These are phyloP conservation scores for Euclidia mi DNA, from an alignment of 2,888 invertebrate species.

Conservation along the genomic window DNA sequence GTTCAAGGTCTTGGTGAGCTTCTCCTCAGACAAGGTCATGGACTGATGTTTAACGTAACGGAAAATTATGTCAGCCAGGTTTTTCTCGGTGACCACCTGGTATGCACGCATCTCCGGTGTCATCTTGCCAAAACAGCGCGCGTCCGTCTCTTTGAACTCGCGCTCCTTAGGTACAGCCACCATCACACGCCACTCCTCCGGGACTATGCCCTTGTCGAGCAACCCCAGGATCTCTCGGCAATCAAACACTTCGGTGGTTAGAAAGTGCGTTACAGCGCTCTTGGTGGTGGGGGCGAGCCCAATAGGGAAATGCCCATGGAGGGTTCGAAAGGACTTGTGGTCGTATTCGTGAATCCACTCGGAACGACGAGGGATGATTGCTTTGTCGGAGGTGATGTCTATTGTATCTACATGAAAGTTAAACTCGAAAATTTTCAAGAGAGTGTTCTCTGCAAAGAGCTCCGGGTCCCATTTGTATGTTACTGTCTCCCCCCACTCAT, in stretches of 20 bases:
- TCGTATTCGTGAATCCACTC: too few relatives aligned
- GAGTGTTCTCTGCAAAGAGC: background rate
- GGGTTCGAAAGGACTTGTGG: background rate
- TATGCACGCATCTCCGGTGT: conserved; percentile 2
- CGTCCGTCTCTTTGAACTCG: background rate
- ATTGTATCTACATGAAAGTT: too few relatives aligned
- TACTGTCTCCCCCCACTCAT: conserved; percentile 2
- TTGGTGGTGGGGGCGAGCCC: background rate
- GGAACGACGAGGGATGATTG: too few relatives aligned
- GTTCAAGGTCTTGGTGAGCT: background rate
- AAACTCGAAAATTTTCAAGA: conserved; percentile 2
- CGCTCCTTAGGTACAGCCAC: background rate
- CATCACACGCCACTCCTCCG: background rate
- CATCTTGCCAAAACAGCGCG: conserved; percentile 1
- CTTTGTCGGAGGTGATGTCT: too few relatives aligned
- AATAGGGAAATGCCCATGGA: background rate
- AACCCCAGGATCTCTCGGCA: too few relatives aligned
- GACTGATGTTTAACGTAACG: background rate
- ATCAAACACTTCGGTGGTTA: background rate
- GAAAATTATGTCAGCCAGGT: conserved; percentile 2
- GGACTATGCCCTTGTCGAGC: background rate
- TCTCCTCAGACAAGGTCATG: conserved; percentile 1
- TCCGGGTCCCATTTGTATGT: background rate
- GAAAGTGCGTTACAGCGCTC: conserved; percentile 3
- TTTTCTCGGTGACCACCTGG: conserved; percentile 4